Conservation (phyloP, 2,113 vertebrate species). For the Calyptomena viridis region DNA sequence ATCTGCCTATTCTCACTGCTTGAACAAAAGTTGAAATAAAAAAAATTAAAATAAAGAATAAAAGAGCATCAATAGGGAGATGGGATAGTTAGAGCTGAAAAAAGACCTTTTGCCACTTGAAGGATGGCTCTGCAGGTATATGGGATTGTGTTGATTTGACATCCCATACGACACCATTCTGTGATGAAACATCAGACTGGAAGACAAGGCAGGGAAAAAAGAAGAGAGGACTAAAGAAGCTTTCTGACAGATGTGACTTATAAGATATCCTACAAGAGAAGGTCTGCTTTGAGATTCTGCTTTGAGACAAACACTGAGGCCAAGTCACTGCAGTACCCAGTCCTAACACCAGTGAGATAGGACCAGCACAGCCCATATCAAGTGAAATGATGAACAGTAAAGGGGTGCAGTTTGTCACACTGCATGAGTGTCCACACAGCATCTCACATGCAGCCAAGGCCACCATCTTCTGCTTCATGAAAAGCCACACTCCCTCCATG, state of each 20-base stretch:
- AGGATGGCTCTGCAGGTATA: background rate
- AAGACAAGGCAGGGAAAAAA: background rate
- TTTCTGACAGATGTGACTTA: background rate
- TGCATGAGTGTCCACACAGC: background rate
- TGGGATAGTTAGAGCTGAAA: background rate
- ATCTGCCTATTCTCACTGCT: background rate
- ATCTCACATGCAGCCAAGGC: background rate
- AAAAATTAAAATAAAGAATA: too few species aligned
- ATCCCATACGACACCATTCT: background rate
- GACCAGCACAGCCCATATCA: background rate
- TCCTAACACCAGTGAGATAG: background rate
- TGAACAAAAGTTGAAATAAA: background rate
- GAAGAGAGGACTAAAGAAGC: background rate
- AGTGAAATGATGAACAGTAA: background rate
- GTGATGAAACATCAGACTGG: background rate
- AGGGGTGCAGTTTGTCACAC: background rate
- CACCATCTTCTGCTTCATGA: background rate
- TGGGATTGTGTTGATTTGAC: background rate
- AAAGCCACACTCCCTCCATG: background rate
- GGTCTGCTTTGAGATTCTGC: background rate
- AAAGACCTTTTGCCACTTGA: background rate
- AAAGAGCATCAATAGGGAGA: background rate
- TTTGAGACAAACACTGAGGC: background rate
- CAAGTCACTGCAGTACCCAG: background rate
- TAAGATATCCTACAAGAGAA: background rate